Evolutionary conservation across 1,140 invertebrate species (phyloP), one percentile per base, ranked within the genome.

Genomic region (Cataglyphis hispanica): DNA sequence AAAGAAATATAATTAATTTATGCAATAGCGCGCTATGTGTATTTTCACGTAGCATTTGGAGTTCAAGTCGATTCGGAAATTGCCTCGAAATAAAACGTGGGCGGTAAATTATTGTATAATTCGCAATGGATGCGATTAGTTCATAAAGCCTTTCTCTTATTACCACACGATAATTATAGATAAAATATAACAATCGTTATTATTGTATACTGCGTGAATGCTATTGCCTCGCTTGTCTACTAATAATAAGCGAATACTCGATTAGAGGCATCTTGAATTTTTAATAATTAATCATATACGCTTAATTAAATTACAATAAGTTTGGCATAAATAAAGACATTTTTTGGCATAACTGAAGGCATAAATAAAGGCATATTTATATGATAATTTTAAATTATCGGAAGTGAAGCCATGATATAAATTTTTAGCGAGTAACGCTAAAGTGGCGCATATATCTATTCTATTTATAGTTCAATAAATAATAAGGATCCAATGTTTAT

Each of bases 271-370:
- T 56, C 10, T 19, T 81, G 53, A 11, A 74, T 83, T 83, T 83
- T 83, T 83, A 67, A 31, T 61, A 74, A 83, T 83, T 83, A 81
- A 81, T 81, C 8, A 43, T 76, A 63, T 76, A 31, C 25, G 34
- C 53, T 74, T 74, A 31, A 83, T 83, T 72, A 83, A 61, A 31
- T 31, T 25, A 37, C 27, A 43, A 40, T 74, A 83, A 72, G 64
- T 74, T 63, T n/a, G 10, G 1, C 61, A 43, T 37, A 19, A 27
- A 60, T 46, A 81, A 66, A 22, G 53, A 22, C n/a, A n/a, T 72
- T n/a, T n/a, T n/a, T n/a, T n/a, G n/a, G n/a, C n/a, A n/a, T n/a
- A n/a, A n/a, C n/a, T n/a, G n/a, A n/a, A n/a, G 10, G 1, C 61
- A 43, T 37, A 19, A 27, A 60, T 46, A 81, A 66, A 22, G 53